Percentiles rank a stretch among this genome's conserved stretches.
phyloP scores from a whole-genome alignment of 2,888 invertebrate genomes.

The Harpagoxenus sublaevis region DNA sequence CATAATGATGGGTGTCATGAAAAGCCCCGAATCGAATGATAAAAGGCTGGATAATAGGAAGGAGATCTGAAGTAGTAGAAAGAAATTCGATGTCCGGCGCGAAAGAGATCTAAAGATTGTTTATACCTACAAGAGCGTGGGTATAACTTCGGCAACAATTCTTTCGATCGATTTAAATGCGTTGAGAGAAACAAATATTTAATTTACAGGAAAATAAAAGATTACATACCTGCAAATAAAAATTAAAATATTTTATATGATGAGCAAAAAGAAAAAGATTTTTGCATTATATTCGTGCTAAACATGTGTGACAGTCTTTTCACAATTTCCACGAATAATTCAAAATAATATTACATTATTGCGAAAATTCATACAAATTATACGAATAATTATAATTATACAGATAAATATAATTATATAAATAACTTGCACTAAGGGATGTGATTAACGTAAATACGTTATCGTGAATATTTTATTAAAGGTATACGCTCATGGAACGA shows the following conservation, averaged over 20 bases:
- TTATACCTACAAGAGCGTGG: neutral
- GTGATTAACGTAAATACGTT: conserved; percentile 24
- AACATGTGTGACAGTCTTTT: neutral
- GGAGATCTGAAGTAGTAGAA: conserved; percentile 4
- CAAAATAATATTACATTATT: neutral
- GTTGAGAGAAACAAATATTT: neutral
- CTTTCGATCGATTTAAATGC: neutral
- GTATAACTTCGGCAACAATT: neutral
- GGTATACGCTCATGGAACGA: neutral
- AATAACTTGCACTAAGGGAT: neutral
- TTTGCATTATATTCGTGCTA: neutral
- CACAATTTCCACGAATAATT: neutral
- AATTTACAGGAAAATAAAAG: neutral
- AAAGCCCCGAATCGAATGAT: conserved; percentile 52
- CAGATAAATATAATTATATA: conserved; percentile 11
- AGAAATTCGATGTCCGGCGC: neutral
- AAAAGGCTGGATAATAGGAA: conserved; percentile 17
- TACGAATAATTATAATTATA: conserved; percentile 12
- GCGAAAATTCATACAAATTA: neutral
- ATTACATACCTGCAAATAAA: neutral
- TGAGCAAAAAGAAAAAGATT: neutral
- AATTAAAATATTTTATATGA: neutral
- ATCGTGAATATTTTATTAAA: conserved; percentile 30
- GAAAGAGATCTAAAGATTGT: neutral
- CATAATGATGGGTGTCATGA: conserved; percentile 66